Evolutionary conservation across 2,888 invertebrate genomes (phyloP).

Genomic region (Matsumyia berberina): DNA sequence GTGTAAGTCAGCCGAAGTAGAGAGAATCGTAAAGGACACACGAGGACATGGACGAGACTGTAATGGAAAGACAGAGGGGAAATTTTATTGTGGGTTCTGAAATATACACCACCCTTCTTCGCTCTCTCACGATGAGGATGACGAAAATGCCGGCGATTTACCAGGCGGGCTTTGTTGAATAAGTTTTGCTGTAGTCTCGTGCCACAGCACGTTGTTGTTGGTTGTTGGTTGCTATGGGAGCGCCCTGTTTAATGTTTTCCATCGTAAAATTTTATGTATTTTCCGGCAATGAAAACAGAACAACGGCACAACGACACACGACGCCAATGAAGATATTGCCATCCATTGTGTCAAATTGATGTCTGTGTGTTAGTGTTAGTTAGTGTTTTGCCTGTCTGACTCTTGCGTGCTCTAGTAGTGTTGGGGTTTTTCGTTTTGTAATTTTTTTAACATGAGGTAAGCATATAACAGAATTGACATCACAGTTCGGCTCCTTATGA

Average conservation of each 20-base stretch:
- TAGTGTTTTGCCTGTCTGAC: not conserved
- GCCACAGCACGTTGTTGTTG: conserved; percentile 33
- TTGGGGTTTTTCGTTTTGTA: not conserved
- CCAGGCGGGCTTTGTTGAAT: conserved; percentile 52
- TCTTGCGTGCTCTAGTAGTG: not conserved
- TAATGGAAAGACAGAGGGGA: not conserved
- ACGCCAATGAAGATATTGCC: conserved; percentile 32
- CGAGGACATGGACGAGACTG: conserved; percentile 1
- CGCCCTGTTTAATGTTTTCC: conserved; percentile 80
- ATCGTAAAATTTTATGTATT: conserved; percentile 84
- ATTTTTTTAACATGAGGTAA: conserved; percentile 18
- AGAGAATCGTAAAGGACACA: conserved; percentile 59
- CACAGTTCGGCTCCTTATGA: not conserved
- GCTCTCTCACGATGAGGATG: conserved; percentile 27
- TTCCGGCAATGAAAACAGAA: conserved; percentile 81
- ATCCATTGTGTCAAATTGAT: not conserved
- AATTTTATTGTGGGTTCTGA: conserved; percentile 53
- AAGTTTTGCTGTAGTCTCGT: conserved; percentile 60
- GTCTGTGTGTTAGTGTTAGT: not conserved
- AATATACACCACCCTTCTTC: conserved; percentile 39
- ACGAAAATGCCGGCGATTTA: conserved; percentile 67
- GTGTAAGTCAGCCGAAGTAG: conserved; percentile 41
- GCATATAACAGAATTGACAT: conserved; percentile 2
- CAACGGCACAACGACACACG: conserved; percentile 68
- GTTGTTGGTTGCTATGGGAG: conserved; percentile 78